Evolutionary conservation across 2,888 invertebrate species (phyloP).

Genomic region (Parnassius mnemosyne): DNA sequence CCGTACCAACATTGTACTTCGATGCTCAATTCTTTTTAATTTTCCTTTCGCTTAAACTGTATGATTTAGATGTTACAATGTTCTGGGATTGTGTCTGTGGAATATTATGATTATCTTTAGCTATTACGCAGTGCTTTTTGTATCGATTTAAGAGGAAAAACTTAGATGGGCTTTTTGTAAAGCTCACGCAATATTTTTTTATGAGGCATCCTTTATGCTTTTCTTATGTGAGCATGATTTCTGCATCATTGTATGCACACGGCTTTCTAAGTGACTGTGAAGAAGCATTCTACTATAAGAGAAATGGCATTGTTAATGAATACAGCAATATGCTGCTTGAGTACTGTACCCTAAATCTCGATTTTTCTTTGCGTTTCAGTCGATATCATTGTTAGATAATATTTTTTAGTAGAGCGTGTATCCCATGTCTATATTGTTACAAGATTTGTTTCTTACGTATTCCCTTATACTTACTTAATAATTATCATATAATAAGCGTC

Average conservation of each 20-base stretch:
- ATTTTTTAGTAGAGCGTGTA: no score
- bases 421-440: no score
- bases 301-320: slow-evolving; percentile 17
- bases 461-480: no score
- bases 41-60: neutral
- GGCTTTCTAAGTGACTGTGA: slow-evolving; percentile 11
- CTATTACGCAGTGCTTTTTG: neutral
- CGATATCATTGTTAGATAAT: no score
- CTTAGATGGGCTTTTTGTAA: neutral
- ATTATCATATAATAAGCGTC: no score
- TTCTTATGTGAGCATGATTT: neutral
- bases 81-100: neutral
- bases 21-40: neutral
- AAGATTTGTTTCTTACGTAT: no score
- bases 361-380: no score
- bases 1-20: no score
- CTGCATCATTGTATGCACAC: slow-evolving; percentile 8
- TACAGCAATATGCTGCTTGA: neutral
- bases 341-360: no score
- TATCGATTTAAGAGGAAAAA: neutral
- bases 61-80: neutral
- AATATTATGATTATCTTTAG: neutral
- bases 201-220: no score
- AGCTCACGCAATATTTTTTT: no score
- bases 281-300: slow-evolving; percentile 8